Evolutionary conservation across 2,888 invertebrate species (phyloP).

Genomic region (Elysia crispata): DNA sequence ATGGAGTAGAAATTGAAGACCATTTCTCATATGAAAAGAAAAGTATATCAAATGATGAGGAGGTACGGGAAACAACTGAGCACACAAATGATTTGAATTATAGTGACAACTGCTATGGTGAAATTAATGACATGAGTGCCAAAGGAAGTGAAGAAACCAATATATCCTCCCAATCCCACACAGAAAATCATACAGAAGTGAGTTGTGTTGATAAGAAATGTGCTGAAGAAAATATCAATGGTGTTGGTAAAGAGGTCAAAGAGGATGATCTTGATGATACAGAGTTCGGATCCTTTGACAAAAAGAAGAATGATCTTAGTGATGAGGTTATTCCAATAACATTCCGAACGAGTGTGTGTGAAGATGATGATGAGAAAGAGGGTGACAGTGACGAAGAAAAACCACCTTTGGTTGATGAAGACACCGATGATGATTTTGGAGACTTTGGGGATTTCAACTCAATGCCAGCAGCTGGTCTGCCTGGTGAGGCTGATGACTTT

Average conservation of each 20-base stretch:
- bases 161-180: too few relatives aligned
- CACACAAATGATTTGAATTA: background rate
- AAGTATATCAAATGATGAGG: background rate
- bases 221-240: too few relatives aligned
- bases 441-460: slow-evolving; percentile 46
- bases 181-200: too few relatives aligned
- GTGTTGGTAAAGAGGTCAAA: background rate
- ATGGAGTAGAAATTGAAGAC: too few relatives aligned
- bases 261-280: background rate
- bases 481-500: slow-evolving; percentile 26
- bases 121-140: too few relatives aligned
- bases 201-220: too few relatives aligned
- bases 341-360: slow-evolving; percentile 41
- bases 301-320: slow-evolving; percentile 6
- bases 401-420: slow-evolving; percentile 30
- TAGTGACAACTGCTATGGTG: too few relatives aligned
- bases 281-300: slow-evolving; percentile 39
- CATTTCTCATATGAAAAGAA: background rate
- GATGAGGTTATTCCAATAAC: slow-evolving; percentile 40
- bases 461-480: background rate
- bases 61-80: background rate
- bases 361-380: slow-evolving; percentile 16
- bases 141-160: too few relatives aligned
- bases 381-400: slow-evolving; percentile 7
- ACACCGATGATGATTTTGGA: slow-evolving; percentile 43